A percentile compares a stretch with the other conserved stretches of the same genome.
These are phyloP conservation scores for Thinocorus orbignyianus DNA, from an alignment of 2,113 vertebrate species.

Conservation along the genomic window DNA sequence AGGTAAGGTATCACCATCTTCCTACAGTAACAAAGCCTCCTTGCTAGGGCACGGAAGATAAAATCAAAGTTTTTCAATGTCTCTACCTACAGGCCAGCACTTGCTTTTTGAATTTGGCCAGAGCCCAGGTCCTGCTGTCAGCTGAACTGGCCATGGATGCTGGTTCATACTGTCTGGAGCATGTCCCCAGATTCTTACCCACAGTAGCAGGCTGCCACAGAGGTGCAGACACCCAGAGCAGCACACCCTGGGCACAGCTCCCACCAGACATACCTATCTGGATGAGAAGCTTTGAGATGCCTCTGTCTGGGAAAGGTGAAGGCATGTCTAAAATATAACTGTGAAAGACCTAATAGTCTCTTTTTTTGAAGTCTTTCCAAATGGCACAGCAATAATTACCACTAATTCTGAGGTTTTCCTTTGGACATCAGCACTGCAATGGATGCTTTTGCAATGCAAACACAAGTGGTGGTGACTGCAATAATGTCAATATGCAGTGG, in stretches of 20 bases:
- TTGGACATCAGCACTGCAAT: not conserved
- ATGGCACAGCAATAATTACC: not conserved
- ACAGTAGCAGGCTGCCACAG: not conserved
- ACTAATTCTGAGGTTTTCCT: not conserved
- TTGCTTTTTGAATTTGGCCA: not conserved
- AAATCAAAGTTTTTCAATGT: not conserved
- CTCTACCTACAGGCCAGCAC: not conserved
- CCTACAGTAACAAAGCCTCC: not conserved
- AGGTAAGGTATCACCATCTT: not conserved
- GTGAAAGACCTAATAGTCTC: not conserved
- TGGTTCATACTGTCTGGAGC: fast-evolving
- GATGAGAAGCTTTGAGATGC: not conserved
- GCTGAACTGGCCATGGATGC: not conserved
- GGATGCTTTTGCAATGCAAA: not conserved
- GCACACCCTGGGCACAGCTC: not conserved
- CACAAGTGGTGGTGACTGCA: not conserved
- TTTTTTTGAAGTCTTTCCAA: not conserved
- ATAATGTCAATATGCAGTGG: not conserved
- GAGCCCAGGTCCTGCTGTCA: not conserved
- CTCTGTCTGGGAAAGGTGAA: not conserved
- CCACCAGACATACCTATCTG: no score
- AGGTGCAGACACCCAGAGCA: not conserved
- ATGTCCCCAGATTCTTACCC: not conserved
- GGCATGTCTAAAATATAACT: not conserved
- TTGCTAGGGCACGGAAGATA: not conserved